Base-by-base conservation (phyloP, 2,797 vertebrate species). In the Brachyalestes nurse region DNA sequence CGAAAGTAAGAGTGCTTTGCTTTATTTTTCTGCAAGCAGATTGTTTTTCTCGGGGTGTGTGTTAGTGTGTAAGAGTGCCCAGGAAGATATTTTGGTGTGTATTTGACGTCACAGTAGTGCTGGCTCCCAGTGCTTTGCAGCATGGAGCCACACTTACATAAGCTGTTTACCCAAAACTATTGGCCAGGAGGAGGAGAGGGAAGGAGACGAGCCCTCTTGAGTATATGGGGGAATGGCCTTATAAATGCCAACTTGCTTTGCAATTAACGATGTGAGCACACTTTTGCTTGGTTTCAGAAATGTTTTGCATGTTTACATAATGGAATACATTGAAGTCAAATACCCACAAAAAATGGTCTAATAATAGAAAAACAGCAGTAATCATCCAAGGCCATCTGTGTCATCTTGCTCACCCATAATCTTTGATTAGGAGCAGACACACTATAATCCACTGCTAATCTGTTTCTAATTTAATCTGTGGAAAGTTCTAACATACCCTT, bases 401-500 rank as follows among this genome's bases (percentile, higher is more conserved):
- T 79, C 34, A 78, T 72, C 49, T 75, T 64, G 72, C 34, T 73
- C 70, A 78, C 73, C 62, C 80, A 34, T 80, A 72, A 78, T 82
- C 21, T 62, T 70, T 49, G 42, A 72, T 78, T 75, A 78, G 57
- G 45, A 49, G 13, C 51, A 53, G 28, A 78, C 28, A 34, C 38
- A 12, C 45, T 28, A 49, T 84, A 85, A 85, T 84, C 74, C 73
- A 42, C 23, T 60, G 60, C 14, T 81, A 84, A 82, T 85, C 77
- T 77, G 40, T 67, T 49, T 79, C 21, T 80, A 76, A 81, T 75
- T 77, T 80, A 70, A 80, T 84, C 69, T 66, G 51, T 53, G 14
- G 62, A 23, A 38, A 25, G 47, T 12, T 40, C 42, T 45, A 5
- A 45, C 42, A 45, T 10, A 25, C 60, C 45, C 5, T 64, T 57